These are phyloP conservation scores for Crenichthys baileyi DNA, from an alignment of 2,797 vertebrate genomes.

Conservation along the genomic window DNA sequence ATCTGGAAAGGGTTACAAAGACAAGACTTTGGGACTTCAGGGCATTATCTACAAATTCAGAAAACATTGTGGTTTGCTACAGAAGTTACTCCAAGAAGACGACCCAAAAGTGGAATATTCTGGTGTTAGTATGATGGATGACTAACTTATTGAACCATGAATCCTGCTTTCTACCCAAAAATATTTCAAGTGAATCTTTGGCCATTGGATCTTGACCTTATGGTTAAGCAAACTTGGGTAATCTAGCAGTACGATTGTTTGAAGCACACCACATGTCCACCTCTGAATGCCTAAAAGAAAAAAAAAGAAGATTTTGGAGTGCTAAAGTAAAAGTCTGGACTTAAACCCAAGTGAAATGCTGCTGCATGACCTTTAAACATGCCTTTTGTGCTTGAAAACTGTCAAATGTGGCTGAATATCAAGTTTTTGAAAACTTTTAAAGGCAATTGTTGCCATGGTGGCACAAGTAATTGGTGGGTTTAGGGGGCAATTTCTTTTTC, in stretches of 20 bases:
- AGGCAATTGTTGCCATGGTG: neutral
- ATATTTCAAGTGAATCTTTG: neutral
- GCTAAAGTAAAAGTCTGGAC: neutral
- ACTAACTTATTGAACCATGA: neutral
- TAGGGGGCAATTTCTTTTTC: no score
- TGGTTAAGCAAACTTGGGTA: no score
- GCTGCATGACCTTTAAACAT: neutral
- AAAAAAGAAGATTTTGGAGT: neutral
- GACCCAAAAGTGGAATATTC: neutral
- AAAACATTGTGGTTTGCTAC: neutral
- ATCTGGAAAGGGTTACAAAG: neutral
- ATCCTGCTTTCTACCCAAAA: no score
- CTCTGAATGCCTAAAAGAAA: neutral
- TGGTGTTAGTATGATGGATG: neutral
- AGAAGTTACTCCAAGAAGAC: neutral
- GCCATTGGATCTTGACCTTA: neutral
- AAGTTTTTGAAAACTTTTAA: neutral
- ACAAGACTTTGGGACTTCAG: no score
- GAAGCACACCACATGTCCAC: neutral
- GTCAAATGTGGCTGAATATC: neutral
- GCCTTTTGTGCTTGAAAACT: neutral
- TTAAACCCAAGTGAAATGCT: neutral
- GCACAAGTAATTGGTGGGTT: neutral
- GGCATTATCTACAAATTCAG: no score
- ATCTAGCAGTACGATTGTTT: no score